Conservation (phyloP, 2,888 invertebrate genomes). For the Eurois occulta region DNA sequence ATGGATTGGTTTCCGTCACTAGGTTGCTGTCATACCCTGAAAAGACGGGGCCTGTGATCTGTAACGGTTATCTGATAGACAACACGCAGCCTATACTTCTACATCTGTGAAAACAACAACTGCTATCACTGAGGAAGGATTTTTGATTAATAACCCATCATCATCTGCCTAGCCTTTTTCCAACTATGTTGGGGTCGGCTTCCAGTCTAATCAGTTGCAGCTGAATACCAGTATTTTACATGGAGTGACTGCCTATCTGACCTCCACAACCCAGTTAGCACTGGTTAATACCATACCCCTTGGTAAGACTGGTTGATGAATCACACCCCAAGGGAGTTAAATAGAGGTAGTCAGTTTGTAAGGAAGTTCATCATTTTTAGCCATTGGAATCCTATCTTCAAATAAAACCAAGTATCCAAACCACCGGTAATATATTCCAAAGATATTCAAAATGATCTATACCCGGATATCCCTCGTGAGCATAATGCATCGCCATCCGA, state of each 20-base stretch:
- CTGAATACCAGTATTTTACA: too few species aligned
- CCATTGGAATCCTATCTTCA: background rate
- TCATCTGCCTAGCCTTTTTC: too few species aligned
- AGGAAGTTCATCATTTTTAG: background rate
- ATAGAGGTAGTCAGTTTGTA: background rate
- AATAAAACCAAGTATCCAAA: slow-evolving; percentile 33
- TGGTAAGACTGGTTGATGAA: too few species aligned
- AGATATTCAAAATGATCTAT: slow-evolving; percentile 60
- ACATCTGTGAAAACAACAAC: background rate
- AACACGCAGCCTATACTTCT: background rate
- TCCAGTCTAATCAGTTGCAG: too few species aligned
- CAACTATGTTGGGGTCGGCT: too few species aligned
- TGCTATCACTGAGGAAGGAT: background rate
- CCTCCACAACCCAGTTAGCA: too few species aligned
- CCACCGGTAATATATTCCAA: slow-evolving; percentile 38
- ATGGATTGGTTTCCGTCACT: background rate
- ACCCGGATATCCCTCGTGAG: slow-evolving; percentile 55
- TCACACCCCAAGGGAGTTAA: background rate
- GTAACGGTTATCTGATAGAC: background rate
- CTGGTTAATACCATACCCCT: too few species aligned
- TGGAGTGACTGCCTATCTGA: too few species aligned
- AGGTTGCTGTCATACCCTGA: background rate
- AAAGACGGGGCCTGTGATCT: background rate
- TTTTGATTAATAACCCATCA: too few species aligned
- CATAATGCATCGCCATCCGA: slow-evolving; percentile 60